These are phyloP conservation scores for Artemia sinica DNA, from an alignment of 2,888 invertebrate genomes.

Conservation along the genomic window DNA sequence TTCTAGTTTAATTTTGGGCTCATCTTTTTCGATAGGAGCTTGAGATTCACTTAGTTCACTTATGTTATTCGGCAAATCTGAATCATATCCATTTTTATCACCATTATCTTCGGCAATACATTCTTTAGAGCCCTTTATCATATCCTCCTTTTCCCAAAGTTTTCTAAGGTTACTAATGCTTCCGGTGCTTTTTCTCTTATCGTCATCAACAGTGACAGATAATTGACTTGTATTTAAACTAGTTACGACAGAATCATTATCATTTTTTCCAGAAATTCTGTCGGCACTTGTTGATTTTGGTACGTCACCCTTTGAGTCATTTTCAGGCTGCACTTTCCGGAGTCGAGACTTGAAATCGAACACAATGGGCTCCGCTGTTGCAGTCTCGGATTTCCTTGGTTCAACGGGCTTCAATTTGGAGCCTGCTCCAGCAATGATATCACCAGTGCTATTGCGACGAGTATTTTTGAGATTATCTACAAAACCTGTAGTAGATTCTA, in stretches of 20 bases:
- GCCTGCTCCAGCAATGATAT: background rate
- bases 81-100: slow-evolving; percentile 18
- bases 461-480: slow-evolving; percentile 25
- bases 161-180: slow-evolving; percentile 81
- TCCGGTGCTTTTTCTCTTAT: slow-evolving; percentile 74
- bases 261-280: slow-evolving; percentile 17
- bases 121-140: slow-evolving; percentile 22
- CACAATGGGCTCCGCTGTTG: background rate
- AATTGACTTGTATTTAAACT: slow-evolving; percentile 25
- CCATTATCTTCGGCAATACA: slow-evolving; percentile 16
- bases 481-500: background rate
- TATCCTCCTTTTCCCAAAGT: slow-evolving; percentile 56
- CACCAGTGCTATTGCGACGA: slow-evolving; percentile 16
- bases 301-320: slow-evolving; percentile 23
- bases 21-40: slow-evolving; percentile 23
- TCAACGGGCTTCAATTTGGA: slow-evolving; percentile 3
- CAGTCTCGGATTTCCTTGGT: background rate
- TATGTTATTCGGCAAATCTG: slow-evolving; percentile 14
- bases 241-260: slow-evolving; percentile 26
- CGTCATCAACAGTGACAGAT: slow-evolving; percentile 47
- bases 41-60: slow-evolving; percentile 17
- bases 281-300: slow-evolving; percentile 24
- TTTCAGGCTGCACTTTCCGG: slow-evolving; percentile 43
- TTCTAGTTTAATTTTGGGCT: slow-evolving; percentile 27
- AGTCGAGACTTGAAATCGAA: slow-evolving; percentile 67